Conservation (phyloP, 1,140 invertebrate genomes). For the Muscidifurax raptorellus region DNA sequence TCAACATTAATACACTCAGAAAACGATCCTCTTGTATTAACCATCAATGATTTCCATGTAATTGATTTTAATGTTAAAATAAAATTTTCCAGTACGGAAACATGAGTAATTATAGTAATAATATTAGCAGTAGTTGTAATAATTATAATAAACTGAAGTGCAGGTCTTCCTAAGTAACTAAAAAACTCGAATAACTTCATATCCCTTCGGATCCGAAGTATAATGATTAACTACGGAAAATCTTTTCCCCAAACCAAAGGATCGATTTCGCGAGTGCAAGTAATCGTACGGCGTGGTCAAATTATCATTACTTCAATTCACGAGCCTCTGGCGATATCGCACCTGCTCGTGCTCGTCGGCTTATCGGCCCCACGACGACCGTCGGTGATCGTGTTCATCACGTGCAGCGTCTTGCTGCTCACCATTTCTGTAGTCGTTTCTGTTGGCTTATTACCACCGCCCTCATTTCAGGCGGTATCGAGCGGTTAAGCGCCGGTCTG, state of each 20-base stretch:
- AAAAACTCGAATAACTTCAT: background rate
- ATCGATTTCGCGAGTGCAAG: background rate
- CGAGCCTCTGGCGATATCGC: background rate
- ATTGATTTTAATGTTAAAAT: slow-evolving; percentile 13
- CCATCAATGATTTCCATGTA: background rate
- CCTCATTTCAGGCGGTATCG: slow-evolving; percentile 20
- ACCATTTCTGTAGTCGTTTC: background rate
- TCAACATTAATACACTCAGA: slow-evolving; percentile 25
- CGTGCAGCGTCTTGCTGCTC: background rate
- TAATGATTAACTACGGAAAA: background rate
- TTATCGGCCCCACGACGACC: background rate
- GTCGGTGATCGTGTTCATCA: slow-evolving; percentile 1
- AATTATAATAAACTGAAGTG: background rate
- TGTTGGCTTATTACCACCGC: background rate
- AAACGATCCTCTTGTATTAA: slow-evolving; percentile 33
- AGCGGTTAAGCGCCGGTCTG: slow-evolving; percentile 53
- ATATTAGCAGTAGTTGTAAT: background rate
- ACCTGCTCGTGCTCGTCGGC: background rate
- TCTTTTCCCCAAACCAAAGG: slow-evolving; percentile 7
- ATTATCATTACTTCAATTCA: background rate
- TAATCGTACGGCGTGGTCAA: background rate
- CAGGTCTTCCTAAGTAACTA: background rate
- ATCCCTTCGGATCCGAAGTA: background rate
- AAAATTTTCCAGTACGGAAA: background rate
- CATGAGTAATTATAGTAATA: background rate